Evolutionary conservation across 2,888 invertebrate species (phyloP), one percentile per base, ranked within the genome.

Genomic region (Liopterus haemorrhoidalis): DNA sequence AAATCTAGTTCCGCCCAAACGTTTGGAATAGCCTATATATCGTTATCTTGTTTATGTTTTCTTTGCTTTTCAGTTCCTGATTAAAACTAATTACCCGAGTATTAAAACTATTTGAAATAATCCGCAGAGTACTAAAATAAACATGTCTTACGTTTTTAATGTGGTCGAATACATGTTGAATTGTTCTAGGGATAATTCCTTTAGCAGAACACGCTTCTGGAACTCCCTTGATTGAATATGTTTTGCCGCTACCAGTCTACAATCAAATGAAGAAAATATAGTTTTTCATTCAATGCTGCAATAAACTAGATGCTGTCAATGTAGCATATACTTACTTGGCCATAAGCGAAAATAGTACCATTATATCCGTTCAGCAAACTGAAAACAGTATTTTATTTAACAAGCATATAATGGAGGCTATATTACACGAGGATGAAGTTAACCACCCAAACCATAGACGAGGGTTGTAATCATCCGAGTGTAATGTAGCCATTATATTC

Each of bases 241-340:
- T 75, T 58, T 75, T 75, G 4, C 74, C 75, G 57, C 73, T 75
- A 25, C 74, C 74, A 9, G 74, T 74, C 72, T 74, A 54, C 20
- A 56, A 58, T 53, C 21, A 44, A 35, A 45, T 30, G 24, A 27
- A 9, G 20, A 11, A 27, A 37, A 31, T 24, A 14, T 36, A 22
- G n/a, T 36, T 28, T 19, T 12, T 32, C 9, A n/a, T n/a, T n/a
- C n/a, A n/a, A n/a, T n/a, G n/a, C n/a, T n/a, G n/a, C 33, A 15
- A 15, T 14, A 33, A 24, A 8, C 25, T 11, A 43, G 25, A 41
- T 19, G 18, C 20, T 24, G 20, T 30, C 48, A n/a, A 30, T 14
- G 37, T 27, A 16, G 37, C 15, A 8, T 40, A 31, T 30, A 25
- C 53, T 59, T 63, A 73, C 73, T 67, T 73, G 74, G 6, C 75